Percentiles rank a stretch among this genome's conserved stretches.
Conservation (phyloP, 2,888 invertebrate genomes). For the Drosophila stalkeri region DNA sequence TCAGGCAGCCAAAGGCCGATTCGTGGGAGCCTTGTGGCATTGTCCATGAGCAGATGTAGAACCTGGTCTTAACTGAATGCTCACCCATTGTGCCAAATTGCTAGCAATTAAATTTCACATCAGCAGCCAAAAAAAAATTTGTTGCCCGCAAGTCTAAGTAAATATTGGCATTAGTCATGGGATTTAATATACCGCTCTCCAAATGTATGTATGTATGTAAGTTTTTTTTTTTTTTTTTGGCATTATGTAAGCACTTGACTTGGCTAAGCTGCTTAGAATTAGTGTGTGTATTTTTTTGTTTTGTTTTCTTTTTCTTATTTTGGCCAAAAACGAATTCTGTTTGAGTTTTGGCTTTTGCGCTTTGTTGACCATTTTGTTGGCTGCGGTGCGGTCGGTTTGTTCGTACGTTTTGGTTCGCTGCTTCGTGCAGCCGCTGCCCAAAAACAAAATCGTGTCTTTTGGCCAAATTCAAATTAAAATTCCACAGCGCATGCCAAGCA, state of each 20-base stretch:
- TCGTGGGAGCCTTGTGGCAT: slow-evolving; percentile 65
- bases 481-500: slow-evolving; percentile 79
- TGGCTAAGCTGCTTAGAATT: slow-evolving; percentile 58
- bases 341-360: slow-evolving; percentile 29
- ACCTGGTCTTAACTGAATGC: slow-evolving; percentile 47
- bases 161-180: slow-evolving; percentile 78
- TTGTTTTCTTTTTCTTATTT: slow-evolving; percentile 5
- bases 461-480: slow-evolving; percentile 82
- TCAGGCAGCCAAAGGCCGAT: slow-evolving; percentile 24
- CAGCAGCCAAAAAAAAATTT: slow-evolving; percentile 31
- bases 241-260: slow-evolving; percentile 68
- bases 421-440: slow-evolving; percentile 63
- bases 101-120: slow-evolving; percentile 76
- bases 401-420: slow-evolving; percentile 64
- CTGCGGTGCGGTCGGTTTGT: slow-evolving; percentile 17
- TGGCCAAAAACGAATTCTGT: slow-evolving; percentile 32
- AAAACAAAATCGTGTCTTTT: slow-evolving; percentile 79
- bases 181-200: slow-evolving; percentile 8
- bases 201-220: neutral
- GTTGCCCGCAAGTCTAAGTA: slow-evolving; percentile 48
- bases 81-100: slow-evolving; percentile 58
- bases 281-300: neutral
- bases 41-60: slow-evolving; percentile 63
- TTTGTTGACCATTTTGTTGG: slow-evolving; percentile 40
- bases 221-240: slow-evolving; percentile 9